These are phyloP conservation scores for Parnassius glacialis DNA, from an alignment of 2,888 invertebrate genomes.

Conservation along the genomic window DNA sequence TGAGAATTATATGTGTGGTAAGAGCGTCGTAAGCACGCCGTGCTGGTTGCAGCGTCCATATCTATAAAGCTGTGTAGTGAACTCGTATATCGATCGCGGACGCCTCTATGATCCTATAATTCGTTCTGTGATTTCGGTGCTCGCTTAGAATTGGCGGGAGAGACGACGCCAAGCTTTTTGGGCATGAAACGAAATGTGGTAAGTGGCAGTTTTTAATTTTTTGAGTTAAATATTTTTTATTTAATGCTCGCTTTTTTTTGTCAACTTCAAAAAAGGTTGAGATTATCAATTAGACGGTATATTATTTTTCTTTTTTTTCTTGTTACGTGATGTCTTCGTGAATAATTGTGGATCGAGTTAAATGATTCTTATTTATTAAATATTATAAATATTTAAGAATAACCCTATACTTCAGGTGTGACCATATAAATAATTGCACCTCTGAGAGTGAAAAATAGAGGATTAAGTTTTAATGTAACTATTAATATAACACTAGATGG, in stretches of 20 bases:
- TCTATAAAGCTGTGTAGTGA: constrained; percentile 54
- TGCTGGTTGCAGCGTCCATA: constrained; percentile 55
- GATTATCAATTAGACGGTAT: too few species aligned
- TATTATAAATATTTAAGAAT: too few species aligned
- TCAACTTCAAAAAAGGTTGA: background rate
- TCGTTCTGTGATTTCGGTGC: constrained; percentile 65
- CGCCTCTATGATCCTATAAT: constrained; percentile 60
- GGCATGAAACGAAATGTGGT: constrained; percentile 28
- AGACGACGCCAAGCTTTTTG: constrained; percentile 46
- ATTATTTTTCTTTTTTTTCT: too few species aligned
- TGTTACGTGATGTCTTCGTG: too few species aligned
- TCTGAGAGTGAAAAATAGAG: too few species aligned
- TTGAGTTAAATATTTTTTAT: background rate
- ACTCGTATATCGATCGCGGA: constrained; percentile 72
- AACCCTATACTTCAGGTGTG: too few species aligned
- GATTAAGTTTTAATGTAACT: too few species aligned
- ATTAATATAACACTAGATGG: too few species aligned
- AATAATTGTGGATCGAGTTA: too few species aligned
- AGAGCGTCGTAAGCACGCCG: constrained; percentile 61
- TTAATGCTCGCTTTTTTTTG: background rate
- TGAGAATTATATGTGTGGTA: constrained; percentile 73
- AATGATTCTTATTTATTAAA: too few species aligned
- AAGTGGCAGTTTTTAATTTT: constrained; percentile 31
- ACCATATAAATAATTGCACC: too few species aligned
- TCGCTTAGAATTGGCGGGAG: constrained; percentile 71